Base-by-base conservation (phyloP, 2,797 vertebrate species). In the Onychomys arenicola region DNA sequence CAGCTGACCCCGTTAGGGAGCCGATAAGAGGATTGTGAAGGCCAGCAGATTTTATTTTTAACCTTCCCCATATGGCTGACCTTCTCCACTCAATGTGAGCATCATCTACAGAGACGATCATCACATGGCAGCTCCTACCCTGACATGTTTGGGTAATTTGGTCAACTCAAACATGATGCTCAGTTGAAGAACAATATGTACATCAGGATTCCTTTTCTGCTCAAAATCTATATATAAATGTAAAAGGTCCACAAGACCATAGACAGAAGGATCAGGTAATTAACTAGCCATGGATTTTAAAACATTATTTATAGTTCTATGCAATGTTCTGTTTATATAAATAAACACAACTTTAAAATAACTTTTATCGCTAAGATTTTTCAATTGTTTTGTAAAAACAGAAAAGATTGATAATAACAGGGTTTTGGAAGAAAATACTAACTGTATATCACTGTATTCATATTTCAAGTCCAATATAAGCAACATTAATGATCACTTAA, bases 11-110 rank as follows among this genome's bases (percentile, higher is more conserved):
- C 16, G 69, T 97, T 94, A 96, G 88, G 91, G 94, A 94, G 89
- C 86, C 95, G 96, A 93, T 98, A 98, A 98, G 93, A 96, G 94
- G 89, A 96, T 97, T 97, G 75, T 94, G 96, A 97, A 95, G 94
- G 94, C 90, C 96, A 91, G 95, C 95, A 97, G 96, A 97, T 97
- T 98, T 97, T 97, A 97, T 96, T 97, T 97, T 97, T 96, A 97
- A 98, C 93, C 90, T 97, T 91, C 61, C 61, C 97, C 96, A 97
- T 97, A 97, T 97, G 97, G 96, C 0, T 97, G 92, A 97, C 97
- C 97, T 97, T 96, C 94, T 89, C 91, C 46, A 92, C 96, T 94
- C 96, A 96, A 89, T 93, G 81, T 76, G 82, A 97, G 94, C 75
- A 94, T 95, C 95, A 94, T 95, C 88, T 71, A 84, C 92, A 95